A percentile compares a stretch with the other conserved stretches of the same genome.
phyloP scores from a whole-genome alignment of 2,113 vertebrate genomes.

The Chaetops frenatus region DNA sequence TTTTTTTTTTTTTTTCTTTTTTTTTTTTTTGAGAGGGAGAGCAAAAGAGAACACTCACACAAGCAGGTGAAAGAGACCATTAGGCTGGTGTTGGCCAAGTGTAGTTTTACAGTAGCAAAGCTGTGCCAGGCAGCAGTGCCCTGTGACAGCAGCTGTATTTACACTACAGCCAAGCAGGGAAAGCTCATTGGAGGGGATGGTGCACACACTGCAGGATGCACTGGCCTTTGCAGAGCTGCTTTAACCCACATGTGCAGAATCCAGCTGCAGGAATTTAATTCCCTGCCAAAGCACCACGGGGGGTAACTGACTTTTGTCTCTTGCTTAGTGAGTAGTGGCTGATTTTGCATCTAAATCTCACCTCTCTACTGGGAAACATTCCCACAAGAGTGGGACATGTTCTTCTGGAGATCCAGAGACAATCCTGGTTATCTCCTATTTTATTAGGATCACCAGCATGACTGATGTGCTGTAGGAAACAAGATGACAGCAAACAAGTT shows the following conservation, averaged over 20 bases:
- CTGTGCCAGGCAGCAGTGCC: not conserved
- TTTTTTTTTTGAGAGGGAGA: not conserved
- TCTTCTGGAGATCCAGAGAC: not conserved
- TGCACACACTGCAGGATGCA: not conserved
- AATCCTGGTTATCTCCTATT: not conserved
- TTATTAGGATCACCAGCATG: not conserved
- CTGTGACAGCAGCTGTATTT: conserved; percentile 52
- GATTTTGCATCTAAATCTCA: not conserved
- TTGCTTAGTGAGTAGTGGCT: not conserved
- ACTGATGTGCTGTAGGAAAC: not conserved
- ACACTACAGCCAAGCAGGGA: not conserved
- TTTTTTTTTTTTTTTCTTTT: not conserved
- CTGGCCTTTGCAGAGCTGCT: not conserved
- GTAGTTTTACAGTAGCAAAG: conserved; percentile 37
- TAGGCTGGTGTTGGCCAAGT: not conserved
- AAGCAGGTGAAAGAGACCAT: not conserved
- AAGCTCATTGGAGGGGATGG: not conserved
- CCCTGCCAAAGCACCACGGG: not conserved
- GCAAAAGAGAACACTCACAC: not conserved
- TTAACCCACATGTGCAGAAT: not conserved
- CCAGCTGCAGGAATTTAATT: not conserved
- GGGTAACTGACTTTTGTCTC: not conserved
- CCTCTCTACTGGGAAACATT: not conserved
- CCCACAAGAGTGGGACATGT: accelerated
- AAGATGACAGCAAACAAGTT: not conserved